Evolutionary conservation across 2,888 invertebrate genomes (phyloP).

Genomic region (Meteorus colon): DNA sequence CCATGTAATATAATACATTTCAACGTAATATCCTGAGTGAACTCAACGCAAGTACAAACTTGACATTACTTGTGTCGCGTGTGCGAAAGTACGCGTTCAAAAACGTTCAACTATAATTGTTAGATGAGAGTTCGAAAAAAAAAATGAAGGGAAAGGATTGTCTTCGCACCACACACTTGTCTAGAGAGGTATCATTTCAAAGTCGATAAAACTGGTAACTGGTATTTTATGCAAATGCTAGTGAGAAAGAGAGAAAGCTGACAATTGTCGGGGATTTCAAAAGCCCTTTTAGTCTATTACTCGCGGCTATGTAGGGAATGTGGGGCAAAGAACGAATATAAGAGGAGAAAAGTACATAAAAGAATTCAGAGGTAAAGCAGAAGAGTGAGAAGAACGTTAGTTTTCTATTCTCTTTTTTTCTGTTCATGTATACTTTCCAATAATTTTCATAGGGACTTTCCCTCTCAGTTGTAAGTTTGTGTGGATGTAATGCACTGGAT

Average conservation of each 20-base stretch:
- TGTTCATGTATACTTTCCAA: neutral
- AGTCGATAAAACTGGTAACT: slow-evolving; percentile 34
- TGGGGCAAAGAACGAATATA: neutral
- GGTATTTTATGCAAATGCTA: slow-evolving; percentile 58
- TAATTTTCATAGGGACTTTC: slow-evolving; percentile 29
- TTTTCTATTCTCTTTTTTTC: slow-evolving; percentile 16
- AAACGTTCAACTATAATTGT: slow-evolving; percentile 44
- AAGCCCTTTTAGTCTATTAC: slow-evolving; percentile 14
- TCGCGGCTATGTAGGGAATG: neutral
- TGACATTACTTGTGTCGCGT: neutral
- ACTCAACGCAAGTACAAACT: neutral
- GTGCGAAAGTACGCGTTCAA: neutral
- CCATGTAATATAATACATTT: slow-evolving; percentile 2
- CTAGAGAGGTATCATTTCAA: slow-evolving; percentile 58
- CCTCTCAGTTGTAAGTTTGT: neutral
- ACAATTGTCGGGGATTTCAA: slow-evolving; percentile 51
- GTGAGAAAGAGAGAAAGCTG: slow-evolving; percentile 33
- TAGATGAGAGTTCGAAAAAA: slow-evolving; percentile 43
- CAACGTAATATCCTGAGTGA: neutral
- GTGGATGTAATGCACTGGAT: slow-evolving; percentile 51
- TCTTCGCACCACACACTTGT: slow-evolving; percentile 60
- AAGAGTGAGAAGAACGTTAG: neutral
- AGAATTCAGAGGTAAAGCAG: neutral
- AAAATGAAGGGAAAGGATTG: slow-evolving; percentile 56
- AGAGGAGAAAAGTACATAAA: neutral